Conservation (phyloP, 2,113 vertebrate species). For the Thinocorus orbignyianus region DNA sequence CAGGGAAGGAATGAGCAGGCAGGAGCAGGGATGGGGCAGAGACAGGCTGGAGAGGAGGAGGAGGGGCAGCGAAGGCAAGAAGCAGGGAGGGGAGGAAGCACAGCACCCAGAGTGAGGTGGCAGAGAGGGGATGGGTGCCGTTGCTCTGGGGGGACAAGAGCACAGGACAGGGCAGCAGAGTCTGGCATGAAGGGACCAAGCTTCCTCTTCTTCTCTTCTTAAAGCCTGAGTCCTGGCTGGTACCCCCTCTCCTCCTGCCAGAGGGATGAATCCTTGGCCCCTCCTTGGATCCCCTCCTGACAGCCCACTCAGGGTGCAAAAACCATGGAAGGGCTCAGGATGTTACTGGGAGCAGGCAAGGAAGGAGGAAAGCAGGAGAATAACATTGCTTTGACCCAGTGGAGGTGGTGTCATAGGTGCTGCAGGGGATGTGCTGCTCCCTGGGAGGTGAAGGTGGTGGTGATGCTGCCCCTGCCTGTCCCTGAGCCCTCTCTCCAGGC, state of each 20-base stretch:
- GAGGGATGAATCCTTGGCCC: background rate
- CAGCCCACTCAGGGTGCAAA: background rate
- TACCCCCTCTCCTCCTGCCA: background rate
- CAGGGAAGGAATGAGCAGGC: background rate
- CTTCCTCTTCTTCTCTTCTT: background rate
- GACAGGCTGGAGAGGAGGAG: background rate
- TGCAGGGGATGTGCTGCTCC: background rate
- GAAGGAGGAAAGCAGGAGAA: background rate
- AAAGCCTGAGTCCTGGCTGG: background rate
- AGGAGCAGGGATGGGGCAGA: background rate
- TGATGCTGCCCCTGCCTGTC: background rate
- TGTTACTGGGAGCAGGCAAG: background rate
- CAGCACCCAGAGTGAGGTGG: background rate
- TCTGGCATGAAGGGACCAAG: background rate
- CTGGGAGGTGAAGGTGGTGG: too few species aligned
- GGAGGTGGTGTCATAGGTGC: background rate
- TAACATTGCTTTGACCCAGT: rapidly evolving
- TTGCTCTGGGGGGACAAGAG: background rate
- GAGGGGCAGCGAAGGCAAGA: background rate
- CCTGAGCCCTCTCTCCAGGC: background rate
- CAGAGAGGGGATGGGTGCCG: background rate
- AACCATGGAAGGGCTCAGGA: background rate
- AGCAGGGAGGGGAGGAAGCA: background rate
- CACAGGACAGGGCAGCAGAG: background rate
- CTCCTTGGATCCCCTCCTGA: background rate